phyloP scores from a whole-genome alignment of 1,140 invertebrate genomes.

The Centruroides sculpturatus region DNA sequence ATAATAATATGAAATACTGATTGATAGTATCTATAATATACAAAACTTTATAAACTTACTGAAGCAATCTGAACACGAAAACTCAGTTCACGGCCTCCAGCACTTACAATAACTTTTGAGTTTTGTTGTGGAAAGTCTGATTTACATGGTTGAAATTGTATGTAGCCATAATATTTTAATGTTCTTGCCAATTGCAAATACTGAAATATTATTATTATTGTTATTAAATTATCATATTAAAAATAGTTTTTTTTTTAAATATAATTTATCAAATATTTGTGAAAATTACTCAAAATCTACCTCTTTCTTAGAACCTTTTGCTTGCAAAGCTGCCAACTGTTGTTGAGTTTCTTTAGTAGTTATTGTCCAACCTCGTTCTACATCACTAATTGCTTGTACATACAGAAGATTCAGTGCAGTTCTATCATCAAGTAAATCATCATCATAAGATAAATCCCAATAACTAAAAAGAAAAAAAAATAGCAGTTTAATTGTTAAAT shows the following conservation, averaged over 20 bases:
- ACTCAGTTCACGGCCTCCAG: constrained; percentile 63
- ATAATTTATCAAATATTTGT: background rate
- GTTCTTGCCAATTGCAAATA: constrained; percentile 65
- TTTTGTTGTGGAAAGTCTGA: constrained; percentile 60
- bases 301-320: constrained; percentile 63
- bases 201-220: constrained; percentile 34
- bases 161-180: constrained; percentile 74
- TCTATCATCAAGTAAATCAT: constrained; percentile 59
- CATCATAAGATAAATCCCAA: constrained; percentile 74
- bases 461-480: constrained; percentile 41
- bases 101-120: constrained; percentile 48
- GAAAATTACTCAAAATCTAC: constrained; percentile 32
- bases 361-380: constrained; percentile 69
- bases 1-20: no score
- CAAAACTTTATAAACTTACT: background rate
- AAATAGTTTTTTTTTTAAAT: background rate
- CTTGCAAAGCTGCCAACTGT: constrained; percentile 50
- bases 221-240: background rate
- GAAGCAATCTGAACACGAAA: constrained; percentile 27
- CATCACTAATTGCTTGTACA: constrained; percentile 67
- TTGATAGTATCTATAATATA: no score
- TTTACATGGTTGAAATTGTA: constrained; percentile 60
- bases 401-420: constrained; percentile 75
- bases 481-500: no score
- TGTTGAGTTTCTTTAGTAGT: constrained; percentile 50